phyloP scores from a whole-genome alignment of 2,888 invertebrate genomes.

The Petrophora chlorosata region DNA sequence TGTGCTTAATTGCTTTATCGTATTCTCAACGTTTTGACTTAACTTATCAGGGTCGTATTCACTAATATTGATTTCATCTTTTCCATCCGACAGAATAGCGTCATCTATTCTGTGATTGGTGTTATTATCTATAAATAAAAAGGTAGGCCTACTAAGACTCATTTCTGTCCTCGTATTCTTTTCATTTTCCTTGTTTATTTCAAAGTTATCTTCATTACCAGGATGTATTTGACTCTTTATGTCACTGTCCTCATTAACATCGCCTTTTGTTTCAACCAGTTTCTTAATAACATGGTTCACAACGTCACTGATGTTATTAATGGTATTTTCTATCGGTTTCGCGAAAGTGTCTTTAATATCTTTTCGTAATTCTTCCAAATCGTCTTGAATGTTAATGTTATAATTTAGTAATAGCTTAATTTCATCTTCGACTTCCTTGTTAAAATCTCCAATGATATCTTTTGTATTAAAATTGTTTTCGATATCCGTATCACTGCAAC shows the following conservation, averaged over 20 bases:
- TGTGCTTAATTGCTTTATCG: conserved; percentile 75
- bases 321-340: conserved; percentile 78
- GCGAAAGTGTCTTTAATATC: conserved; percentile 78
- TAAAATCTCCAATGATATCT: conserved; percentile 84
- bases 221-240: conserved; percentile 34
- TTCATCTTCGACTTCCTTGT: conserved; percentile 84
- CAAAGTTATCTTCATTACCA: conserved; percentile 48
- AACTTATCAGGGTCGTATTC: conserved; percentile 72
- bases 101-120: conserved; percentile 78
- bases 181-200: conserved; percentile 68
- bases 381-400: conserved; percentile 76
- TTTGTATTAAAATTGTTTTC: conserved; percentile 76
- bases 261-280: conserved; percentile 70
- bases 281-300: conserved; percentile 80
- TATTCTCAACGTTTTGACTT: conserved; percentile 72
- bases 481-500: conserved; percentile 69
- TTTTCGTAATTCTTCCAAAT: conserved; percentile 74
- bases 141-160: conserved; percentile 74
- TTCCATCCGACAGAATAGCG: conserved; percentile 84
- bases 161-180: conserved; percentile 69
- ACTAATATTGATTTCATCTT: conserved; percentile 79
- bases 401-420: conserved; percentile 78
- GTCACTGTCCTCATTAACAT: conserved; percentile 50
- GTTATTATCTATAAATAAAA: conserved; percentile 71
- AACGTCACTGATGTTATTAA: conserved; percentile 80